Evolutionary conservation across 2,888 invertebrate genomes (phyloP).

Genomic region (Torymus texanus): DNA sequence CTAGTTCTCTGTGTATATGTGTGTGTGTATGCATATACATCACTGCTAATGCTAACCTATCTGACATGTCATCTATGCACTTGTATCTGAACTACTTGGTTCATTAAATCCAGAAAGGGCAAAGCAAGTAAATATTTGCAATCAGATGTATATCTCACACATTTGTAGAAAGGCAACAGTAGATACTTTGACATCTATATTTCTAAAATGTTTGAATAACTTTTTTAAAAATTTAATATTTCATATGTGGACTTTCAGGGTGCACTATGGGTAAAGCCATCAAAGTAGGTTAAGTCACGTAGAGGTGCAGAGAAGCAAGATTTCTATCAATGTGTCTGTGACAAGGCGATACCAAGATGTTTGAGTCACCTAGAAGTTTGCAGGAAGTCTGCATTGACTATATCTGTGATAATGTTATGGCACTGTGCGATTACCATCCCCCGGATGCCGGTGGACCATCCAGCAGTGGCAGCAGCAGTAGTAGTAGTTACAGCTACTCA

Average conservation of each 20-base stretch:
- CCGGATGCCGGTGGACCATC: slow-evolving; percentile 71
- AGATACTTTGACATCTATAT: background rate
- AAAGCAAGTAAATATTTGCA: too few species aligned
- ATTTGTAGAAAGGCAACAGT: too few species aligned
- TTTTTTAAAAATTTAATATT: slow-evolving; percentile 1
- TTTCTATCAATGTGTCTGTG: slow-evolving; percentile 51
- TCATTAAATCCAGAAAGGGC: too few species aligned
- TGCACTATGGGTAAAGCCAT: slow-evolving; percentile 8
- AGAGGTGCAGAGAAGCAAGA: slow-evolving; percentile 11
- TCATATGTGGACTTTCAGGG: slow-evolving; percentile 38
- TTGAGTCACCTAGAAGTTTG: slow-evolving; percentile 79
- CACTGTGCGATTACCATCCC: slow-evolving; percentile 75
- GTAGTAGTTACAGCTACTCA: slow-evolving; percentile 43
- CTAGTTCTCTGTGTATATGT: too few species aligned
- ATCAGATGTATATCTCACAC: too few species aligned
- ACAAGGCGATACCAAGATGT: slow-evolving; percentile 74
- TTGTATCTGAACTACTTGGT: too few species aligned
- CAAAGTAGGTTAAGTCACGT: slow-evolving; percentile 38
- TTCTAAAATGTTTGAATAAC: background rate
- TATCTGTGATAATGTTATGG: slow-evolving; percentile 80
- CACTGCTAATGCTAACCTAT: too few species aligned
- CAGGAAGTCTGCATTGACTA: slow-evolving; percentile 81
- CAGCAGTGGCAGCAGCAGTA: slow-evolving; percentile 9
- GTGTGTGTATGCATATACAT: too few species aligned
- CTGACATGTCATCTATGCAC: too few species aligned